Conservation (phyloP, 1,140 invertebrate genomes). For the Goniozus legneri region DNA sequence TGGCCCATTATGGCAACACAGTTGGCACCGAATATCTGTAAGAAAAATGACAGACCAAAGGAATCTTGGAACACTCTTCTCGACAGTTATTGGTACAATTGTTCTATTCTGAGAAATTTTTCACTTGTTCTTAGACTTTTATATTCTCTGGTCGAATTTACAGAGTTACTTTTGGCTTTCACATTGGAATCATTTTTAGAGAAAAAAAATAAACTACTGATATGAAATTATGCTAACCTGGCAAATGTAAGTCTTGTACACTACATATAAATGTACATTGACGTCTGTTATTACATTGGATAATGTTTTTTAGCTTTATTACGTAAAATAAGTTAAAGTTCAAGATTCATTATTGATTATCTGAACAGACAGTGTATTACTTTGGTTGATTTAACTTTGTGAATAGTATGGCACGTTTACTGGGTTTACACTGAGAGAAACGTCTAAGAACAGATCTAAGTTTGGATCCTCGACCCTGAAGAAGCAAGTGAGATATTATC, state of each 20-base stretch:
- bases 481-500: background rate
- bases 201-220: background rate
- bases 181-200: background rate
- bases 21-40: slow-evolving; percentile 31
- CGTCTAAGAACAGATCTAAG: background rate
- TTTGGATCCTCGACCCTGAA: background rate
- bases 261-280: too few relatives aligned
- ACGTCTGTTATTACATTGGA: too few relatives aligned
- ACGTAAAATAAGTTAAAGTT: background rate
- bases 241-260: too few relatives aligned
- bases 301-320: background rate
- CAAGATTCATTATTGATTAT: background rate
- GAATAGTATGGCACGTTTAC: too few relatives aligned
- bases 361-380: background rate
- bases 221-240: background rate
- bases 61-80: background rate
- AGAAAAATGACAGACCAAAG: background rate
- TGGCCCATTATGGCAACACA: slow-evolving; percentile 58
- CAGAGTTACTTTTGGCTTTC: background rate
- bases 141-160: background rate
- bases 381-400: too few relatives aligned
- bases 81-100: background rate
- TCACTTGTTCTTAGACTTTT: background rate
- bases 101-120: background rate
- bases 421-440: too few relatives aligned